Evolutionary conservation across 2,113 vertebrate genomes (phyloP), one percentile per base, ranked within the genome.

Genomic region (Hystrix brachyura): DNA sequence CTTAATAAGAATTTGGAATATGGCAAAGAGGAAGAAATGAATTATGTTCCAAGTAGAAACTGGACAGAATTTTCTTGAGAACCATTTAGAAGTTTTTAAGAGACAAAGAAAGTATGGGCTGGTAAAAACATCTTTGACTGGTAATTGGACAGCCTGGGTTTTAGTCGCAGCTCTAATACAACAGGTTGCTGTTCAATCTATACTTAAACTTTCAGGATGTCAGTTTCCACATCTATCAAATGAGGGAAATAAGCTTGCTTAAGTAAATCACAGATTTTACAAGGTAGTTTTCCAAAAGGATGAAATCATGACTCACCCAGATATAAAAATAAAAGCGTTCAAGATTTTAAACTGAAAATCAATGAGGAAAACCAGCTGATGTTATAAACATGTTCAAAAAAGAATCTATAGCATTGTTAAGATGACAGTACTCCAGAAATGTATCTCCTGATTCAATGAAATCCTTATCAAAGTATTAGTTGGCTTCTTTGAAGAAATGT

Each of bases 11-110:
- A n/a, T 95, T 82, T 90, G 11, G 74, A 90, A 48, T 60, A 86
- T 32, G 34, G 53, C 4, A 81, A 59, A 64, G 10, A 87, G 2
- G 43, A 19, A 46, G 57, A 91, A 60, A 69, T 5, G 2, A 74
- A 89, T 79, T 78, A 82, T 38, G 12, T 94, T 95, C 29, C 25
- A 89, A 92, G 67, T 11, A 87, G 38, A 84, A 95, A 90, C 21
- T 3, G 91, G 94, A 18, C 34, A 95, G 9, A 78, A 65, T 85
- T 76, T 8, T 91, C 91, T 64, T 59, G 82, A 65, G 60, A 95
- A 79, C 14, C 27, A 76, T 67, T 95, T 81, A 69, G 69, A 3
- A 7, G 60, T 64, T 60, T 65, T 90, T 69, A 83, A 90, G 46
- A 67, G 81, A 86, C 29, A 90, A 85, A 74, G 23, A 23, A 72